phyloP scores from a whole-genome alignment of 2,113 vertebrate species.

The Machaerirhynchus nigripectus region DNA sequence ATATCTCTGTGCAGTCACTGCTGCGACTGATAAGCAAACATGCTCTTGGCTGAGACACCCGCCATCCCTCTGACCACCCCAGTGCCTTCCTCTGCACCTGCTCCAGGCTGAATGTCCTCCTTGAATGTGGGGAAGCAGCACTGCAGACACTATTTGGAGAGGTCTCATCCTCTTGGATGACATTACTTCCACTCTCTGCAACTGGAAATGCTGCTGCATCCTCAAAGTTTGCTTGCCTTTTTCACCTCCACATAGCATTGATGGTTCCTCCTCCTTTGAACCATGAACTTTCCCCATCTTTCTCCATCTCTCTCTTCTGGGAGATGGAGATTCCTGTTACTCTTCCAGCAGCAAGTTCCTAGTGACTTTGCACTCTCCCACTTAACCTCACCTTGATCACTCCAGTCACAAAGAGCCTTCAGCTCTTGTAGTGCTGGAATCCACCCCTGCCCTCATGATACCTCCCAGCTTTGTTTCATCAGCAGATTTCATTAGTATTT shows the following conservation, averaged over 20 bases:
- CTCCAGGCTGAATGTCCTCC: background rate
- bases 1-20: background rate
- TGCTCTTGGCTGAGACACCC: background rate
- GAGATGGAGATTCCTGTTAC: background rate
- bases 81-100: background rate
- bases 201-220: background rate
- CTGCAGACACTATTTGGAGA: background rate
- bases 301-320: background rate
- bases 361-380: background rate
- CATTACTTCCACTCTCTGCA: background rate
- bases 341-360: background rate
- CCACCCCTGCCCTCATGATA: background rate
- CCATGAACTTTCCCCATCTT: background rate
- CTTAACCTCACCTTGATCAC: background rate
- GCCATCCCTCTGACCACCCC: background rate
- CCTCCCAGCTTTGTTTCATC: background rate
- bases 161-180: background rate
- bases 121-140: background rate
- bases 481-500: constrained; percentile 13
- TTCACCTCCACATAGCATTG: accelerated
- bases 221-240: background rate
- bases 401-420: background rate
- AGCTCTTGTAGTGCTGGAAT: background rate
- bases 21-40: background rate
- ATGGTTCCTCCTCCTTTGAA: background rate